These are phyloP conservation scores for Cherax destructor DNA, from an alignment of 1,140 invertebrate genomes.

Conservation along the genomic window DNA sequence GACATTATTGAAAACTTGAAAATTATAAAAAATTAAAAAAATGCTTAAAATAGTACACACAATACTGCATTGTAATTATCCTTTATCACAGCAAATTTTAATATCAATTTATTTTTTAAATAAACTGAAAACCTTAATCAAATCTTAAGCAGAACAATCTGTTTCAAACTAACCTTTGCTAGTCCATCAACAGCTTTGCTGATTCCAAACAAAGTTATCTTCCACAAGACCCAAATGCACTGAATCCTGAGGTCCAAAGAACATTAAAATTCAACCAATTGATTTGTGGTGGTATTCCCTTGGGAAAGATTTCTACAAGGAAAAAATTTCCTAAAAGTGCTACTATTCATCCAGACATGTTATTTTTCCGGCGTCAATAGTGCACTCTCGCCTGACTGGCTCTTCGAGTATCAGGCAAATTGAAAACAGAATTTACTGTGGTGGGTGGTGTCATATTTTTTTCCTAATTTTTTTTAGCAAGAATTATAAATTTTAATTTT, in stretches of 20 bases:
- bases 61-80: too few relatives aligned
- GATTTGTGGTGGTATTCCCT: conserved; percentile 19
- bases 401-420: conserved; percentile 35
- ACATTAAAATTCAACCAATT: conserved; percentile 33
- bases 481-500: conserved; percentile 33
- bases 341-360: conserved; percentile 36
- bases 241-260: not conserved
- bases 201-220: not conserved
- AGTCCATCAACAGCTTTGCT: not conserved
- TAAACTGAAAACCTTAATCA: too few relatives aligned
- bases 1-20: too few relatives aligned
- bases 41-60: too few relatives aligned
- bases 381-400: conserved; percentile 23
- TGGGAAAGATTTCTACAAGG: conserved; percentile 12
- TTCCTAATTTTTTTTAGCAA: conserved; percentile 30
- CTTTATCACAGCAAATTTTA: too few relatives aligned
- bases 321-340: conserved; percentile 25
- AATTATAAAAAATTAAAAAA: too few relatives aligned
- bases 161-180: not conserved
- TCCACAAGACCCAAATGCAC: not conserved
- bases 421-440: conserved; percentile 22
- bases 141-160: too few relatives aligned
- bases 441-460: conserved; percentile 7
- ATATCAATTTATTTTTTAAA: too few relatives aligned
- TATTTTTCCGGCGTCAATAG: conserved; percentile 35